Base-by-base conservation (phyloP, 2,888 invertebrate genomes). In the Panopea generosa region DNA sequence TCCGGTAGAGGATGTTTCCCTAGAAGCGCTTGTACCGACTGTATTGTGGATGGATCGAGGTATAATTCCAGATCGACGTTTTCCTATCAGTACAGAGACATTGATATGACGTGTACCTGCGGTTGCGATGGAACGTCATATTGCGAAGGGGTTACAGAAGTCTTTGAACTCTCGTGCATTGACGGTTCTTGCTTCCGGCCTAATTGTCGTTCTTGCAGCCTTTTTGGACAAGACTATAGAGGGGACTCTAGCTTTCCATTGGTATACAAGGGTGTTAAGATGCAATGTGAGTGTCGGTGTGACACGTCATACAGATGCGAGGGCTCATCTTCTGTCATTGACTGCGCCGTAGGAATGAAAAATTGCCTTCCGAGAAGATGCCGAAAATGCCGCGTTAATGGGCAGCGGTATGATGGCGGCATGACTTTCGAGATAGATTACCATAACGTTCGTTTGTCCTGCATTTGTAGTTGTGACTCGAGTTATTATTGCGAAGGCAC, bases 301-400 rank as follows among this genome's bases (percentile, higher is more conserved):
- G 85, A 88, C 45, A 86, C 88, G 1, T 81, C 84, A 24, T 89
- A 87, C 84, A 72, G 83, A 20, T 89, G 89, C 52, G 84, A 86
- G 2, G 85, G 85, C 6, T 75, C 76, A 16, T 76, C 63, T 18
- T 79, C 57, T 1, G 38, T n/a, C 7, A 7, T 77, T 16, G 52
- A 63, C 18, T 77, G 77, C 33, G 18, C 29, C n/a, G 56, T 26
- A 2, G 77, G 77, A 53, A 53, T 69, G 63, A 45, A 20, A 45
- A 6, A 71, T 60, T 82, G 81, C 62, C 38, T 86, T 68, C 50
- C 73, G 24, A 43, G 27, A 0, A 55, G 47, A 16, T 81, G 81
- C 40, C 45, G 62, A 20, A 68, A 68, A n/a, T 81, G 81, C 50
- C 53, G 75, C 14, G 75, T 75, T 0, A 55, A 72, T n/a, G 81